A percentile compares a stretch with the other conserved stretches of the same genome.
These are phyloP conservation scores for Taeniopygia guttata DNA, from an alignment of 2,797 vertebrate genomes.

Conservation along the genomic window DNA sequence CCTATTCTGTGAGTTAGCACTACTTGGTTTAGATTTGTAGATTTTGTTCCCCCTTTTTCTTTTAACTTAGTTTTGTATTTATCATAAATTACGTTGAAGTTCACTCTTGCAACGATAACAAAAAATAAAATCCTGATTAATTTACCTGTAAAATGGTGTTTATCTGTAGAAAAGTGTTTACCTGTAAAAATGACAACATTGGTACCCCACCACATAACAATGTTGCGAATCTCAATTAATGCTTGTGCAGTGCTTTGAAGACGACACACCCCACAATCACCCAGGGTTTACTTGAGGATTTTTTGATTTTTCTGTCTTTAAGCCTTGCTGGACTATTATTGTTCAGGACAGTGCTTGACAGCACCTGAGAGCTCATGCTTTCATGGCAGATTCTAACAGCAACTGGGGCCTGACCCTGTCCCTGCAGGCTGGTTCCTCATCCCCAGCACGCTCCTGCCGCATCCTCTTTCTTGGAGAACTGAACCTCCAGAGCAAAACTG, in stretches of 20 bases:
- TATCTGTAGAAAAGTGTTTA: neutral
- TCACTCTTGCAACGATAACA: neutral
- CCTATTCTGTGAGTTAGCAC: neutral
- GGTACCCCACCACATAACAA: neutral
- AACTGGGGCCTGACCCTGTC: neutral
- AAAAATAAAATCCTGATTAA: neutral
- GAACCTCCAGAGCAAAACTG: neutral
- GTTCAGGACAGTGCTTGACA: neutral
- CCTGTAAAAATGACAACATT: neutral
- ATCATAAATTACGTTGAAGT: neutral
- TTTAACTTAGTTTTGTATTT: neutral
- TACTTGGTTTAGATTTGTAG: neutral
- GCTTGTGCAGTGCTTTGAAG: neutral
- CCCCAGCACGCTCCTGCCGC: fast-evolving
- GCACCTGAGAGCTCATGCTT: fast-evolving
- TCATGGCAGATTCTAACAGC: neutral
- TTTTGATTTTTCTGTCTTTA: neutral
- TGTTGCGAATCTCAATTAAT: neutral
- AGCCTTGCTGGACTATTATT: no score
- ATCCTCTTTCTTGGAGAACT: neutral
- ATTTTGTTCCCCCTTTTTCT: neutral
- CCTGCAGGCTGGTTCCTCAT: neutral
- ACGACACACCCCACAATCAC: neutral
- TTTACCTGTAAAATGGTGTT: neutral
- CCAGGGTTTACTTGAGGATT: neutral